phyloP scores from a whole-genome alignment of 2,888 invertebrate species.

The Drosophila buzzatii region DNA sequence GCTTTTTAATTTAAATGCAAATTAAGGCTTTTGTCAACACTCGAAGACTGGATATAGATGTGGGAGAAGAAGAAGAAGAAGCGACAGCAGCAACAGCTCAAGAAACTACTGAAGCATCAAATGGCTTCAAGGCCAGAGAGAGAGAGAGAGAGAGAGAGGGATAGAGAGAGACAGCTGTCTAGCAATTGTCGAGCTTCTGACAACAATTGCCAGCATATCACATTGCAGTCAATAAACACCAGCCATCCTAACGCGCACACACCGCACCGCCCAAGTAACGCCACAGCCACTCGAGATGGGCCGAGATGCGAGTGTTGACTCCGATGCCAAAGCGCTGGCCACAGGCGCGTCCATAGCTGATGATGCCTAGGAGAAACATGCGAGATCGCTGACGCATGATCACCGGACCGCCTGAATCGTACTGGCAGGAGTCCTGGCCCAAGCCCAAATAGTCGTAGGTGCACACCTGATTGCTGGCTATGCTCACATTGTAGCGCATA shows the following conservation, averaged over 20 bases:
- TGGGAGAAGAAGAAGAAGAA: conserved; percentile 18
- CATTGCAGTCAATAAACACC: conserved; percentile 22
- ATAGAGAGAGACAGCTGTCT: conserved; percentile 17
- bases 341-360: conserved; percentile 87
- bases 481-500: conserved; percentile 53
- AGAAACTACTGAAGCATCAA: conserved; percentile 35
- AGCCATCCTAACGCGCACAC: conserved; percentile 55
- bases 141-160: not conserved
- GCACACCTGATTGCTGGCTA: conserved; percentile 62
- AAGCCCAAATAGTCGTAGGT: conserved; percentile 72
- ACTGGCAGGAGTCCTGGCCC: conserved; percentile 86
- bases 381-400: conserved; percentile 84
- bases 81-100: conserved; percentile 10
- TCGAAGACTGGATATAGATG: conserved; percentile 46
- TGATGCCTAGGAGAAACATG: conserved; percentile 86
- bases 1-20: conserved; percentile 85
- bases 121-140: conserved; percentile 20
- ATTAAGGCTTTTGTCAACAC: conserved; percentile 83
- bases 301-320: conserved; percentile 87
- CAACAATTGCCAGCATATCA: conserved; percentile 18
- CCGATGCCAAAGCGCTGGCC: conserved; percentile 84
- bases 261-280: conserved; percentile 70
- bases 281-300: conserved; percentile 87
- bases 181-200: conserved; percentile 24
- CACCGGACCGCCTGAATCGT: conserved; percentile 87